These are phyloP conservation scores for Eulemur rubriventer DNA, from an alignment of 2,797 vertebrate species.

Conservation along the genomic window DNA sequence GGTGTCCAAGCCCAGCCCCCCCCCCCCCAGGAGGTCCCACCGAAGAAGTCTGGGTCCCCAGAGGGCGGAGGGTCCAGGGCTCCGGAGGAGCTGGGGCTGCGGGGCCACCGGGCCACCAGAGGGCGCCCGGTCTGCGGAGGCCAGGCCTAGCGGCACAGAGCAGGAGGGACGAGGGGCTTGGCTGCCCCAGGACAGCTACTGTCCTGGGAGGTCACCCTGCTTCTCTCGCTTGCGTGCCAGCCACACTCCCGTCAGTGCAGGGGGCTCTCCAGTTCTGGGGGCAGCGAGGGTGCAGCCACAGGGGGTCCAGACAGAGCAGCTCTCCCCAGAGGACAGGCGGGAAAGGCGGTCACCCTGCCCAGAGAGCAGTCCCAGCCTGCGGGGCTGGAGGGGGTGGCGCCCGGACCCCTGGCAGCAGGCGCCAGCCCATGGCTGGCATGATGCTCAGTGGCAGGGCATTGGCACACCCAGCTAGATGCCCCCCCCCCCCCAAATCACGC, in stretches of 20 bases:
- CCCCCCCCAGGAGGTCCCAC: neutral
- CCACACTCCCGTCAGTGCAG: neutral
- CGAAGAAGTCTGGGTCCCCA: neutral
- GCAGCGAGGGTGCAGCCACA: accelerated
- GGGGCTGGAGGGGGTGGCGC: neutral
- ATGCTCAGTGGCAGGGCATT: neutral
- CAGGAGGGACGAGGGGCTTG: neutral
- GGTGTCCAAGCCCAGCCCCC: too few relatives aligned
- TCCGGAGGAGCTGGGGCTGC: neutral
- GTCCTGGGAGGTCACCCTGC: neutral
- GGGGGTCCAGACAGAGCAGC: neutral
- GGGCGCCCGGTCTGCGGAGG: constrained; percentile 26
- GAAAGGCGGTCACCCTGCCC: neutral
- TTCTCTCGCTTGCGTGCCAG: neutral
- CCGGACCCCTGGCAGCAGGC: neutral
- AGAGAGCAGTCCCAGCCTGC: neutral
- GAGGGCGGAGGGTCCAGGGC: constrained; percentile 41
- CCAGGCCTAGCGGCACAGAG: neutral
- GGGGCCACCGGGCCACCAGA: constrained; percentile 63
- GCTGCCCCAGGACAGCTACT: neutral
- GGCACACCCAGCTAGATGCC: accelerated
- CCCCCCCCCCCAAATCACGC: too few relatives aligned
- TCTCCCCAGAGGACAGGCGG: too few relatives aligned
- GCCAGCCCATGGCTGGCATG: accelerated
- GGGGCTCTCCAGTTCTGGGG: neutral